Percentiles rank a stretch among this genome's conserved stretches.
These are phyloP conservation scores for Temnothorax nylanderi DNA, from an alignment of 1,140 invertebrate genomes.

Conservation along the genomic window DNA sequence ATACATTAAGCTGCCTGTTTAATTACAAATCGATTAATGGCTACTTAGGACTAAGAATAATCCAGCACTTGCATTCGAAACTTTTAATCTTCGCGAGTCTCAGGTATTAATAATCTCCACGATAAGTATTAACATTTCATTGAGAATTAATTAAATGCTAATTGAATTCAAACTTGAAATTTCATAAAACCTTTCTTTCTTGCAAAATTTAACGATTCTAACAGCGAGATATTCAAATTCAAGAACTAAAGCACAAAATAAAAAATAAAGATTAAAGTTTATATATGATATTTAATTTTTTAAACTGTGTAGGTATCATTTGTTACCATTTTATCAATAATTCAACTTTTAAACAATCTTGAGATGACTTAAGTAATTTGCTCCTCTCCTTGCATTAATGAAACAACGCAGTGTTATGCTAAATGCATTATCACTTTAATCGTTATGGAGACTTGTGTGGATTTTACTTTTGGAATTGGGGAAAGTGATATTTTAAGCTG, in stretches of 20 bases:
- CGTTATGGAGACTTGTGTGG: not conserved
- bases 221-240: not conserved
- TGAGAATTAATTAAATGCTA: constrained; percentile 8
- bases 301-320: not conserved
- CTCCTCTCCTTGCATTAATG: not conserved
- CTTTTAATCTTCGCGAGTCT: constrained; percentile 2
- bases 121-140: constrained; percentile 11
- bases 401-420: not conserved
- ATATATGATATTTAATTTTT: not conserved
- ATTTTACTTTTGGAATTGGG: not conserved
- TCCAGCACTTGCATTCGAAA: constrained; percentile 16
- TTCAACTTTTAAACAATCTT: not conserved
- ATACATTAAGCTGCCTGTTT: constrained; percentile 44
- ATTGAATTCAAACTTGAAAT: not conserved
- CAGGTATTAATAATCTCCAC: not conserved
- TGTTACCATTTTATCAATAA: not conserved
- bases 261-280: not conserved
- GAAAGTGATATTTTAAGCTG: constrained; percentile 13
- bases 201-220: not conserved
- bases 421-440: not conserved
- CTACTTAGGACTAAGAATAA: constrained; percentile 19
- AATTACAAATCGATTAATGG: constrained; percentile 42
- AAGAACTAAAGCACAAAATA: not conserved
- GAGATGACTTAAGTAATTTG: not conserved
- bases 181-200: not conserved